Percentiles rank a stretch among this genome's conserved stretches.
Conservation (phyloP, 2,888 invertebrate genomes). For the Belgica antarctica region DNA sequence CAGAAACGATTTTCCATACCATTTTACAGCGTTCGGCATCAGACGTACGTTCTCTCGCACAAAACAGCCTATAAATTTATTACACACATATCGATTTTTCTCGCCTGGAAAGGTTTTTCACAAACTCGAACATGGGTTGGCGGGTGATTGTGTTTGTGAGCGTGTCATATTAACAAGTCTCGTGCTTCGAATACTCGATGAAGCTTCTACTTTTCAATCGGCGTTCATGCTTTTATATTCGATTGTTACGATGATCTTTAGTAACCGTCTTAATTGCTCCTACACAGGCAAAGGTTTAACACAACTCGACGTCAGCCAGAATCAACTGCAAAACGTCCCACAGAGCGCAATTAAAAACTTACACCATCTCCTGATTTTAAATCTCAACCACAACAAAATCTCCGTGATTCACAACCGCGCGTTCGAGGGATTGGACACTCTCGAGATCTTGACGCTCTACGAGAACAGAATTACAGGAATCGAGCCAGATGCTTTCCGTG, state of each 20-base stretch:
- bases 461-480: conserved; percentile 79
- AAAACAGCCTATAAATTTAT: no score
- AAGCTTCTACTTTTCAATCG: no score
- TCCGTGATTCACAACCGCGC: conserved; percentile 74
- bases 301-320: conserved; percentile 84
- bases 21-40: no score
- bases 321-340: conserved; percentile 76
- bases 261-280: not conserved
- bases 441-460: conserved; percentile 83
- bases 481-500: conserved; percentile 80
- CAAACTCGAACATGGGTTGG: no score
- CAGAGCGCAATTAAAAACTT: conserved; percentile 76
- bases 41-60: no score
- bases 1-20: no score
- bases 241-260: no score
- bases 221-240: not conserved
- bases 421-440: conserved; percentile 80
- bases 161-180: no score
- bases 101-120: no score
- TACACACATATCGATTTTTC: no score
- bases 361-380: conserved; percentile 79
- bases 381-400: conserved; percentile 86
- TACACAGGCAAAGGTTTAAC: conserved; percentile 76
- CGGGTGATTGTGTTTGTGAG: no score
- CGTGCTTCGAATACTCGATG: no score